phyloP scores from a whole-genome alignment of 1,140 invertebrate species.

The Battus philenor region DNA sequence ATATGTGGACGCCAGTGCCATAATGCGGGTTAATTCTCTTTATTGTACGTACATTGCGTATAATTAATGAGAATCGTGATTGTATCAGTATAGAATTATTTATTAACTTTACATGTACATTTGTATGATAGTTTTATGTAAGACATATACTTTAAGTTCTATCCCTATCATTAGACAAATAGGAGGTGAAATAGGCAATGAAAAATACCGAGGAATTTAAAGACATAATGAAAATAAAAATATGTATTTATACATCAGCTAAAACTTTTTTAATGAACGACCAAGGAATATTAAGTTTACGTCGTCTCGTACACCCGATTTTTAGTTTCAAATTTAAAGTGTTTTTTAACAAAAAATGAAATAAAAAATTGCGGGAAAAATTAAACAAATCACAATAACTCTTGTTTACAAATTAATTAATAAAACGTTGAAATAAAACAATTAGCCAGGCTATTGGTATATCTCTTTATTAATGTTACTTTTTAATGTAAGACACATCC shows the following conservation, averaged over 20 bases:
- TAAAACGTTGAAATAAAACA: neutral
- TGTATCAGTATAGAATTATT: neutral
- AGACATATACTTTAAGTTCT: neutral
- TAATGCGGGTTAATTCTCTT: conserved; percentile 2
- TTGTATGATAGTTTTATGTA: conserved; percentile 2
- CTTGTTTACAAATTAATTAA: neutral
- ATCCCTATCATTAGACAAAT: too few relatives aligned
- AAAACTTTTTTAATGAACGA: too few relatives aligned
- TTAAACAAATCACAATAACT: neutral
- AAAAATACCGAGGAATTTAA: too few relatives aligned
- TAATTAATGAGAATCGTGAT: conserved; percentile 12
- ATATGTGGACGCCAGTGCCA: conserved; percentile 9
- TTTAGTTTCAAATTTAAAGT: too few relatives aligned
- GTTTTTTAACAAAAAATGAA: neutral
- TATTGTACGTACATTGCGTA: conserved; percentile 9
- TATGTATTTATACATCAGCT: too few relatives aligned
- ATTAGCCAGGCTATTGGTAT: conserved; percentile 5
- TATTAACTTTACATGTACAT: conserved; percentile 14
- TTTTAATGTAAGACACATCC: too few relatives aligned
- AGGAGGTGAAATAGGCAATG: too few relatives aligned
- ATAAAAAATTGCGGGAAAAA: neutral
- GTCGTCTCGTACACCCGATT: too few relatives aligned
- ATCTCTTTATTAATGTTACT: conserved; percentile 6
- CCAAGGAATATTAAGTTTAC: too few relatives aligned
- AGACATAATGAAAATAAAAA: too few relatives aligned